These are phyloP conservation scores for Rissa tridactyla DNA, from an alignment of 2,113 vertebrate genomes.

Conservation along the genomic window DNA sequence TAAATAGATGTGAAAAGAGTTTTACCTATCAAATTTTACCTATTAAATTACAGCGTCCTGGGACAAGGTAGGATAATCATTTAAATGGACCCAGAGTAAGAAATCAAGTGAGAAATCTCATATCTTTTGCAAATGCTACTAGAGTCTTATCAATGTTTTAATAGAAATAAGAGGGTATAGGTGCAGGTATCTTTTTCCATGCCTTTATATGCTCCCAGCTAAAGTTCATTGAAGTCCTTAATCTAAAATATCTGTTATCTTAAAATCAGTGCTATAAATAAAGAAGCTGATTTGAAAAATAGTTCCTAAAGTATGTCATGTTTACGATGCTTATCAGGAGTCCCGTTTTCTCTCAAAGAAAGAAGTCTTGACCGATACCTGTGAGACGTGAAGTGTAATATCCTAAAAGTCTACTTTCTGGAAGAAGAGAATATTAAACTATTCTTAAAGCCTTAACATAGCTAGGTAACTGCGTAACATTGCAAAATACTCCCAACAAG, in stretches of 20 bases:
- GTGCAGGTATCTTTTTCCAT: background rate
- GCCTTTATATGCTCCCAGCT: background rate
- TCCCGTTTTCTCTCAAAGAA: background rate
- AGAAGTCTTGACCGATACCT: background rate
- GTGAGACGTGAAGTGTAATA: background rate
- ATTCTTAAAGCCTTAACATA: background rate
- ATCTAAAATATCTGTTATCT: background rate
- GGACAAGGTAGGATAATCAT: background rate
- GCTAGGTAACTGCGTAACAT: background rate
- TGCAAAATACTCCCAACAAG: slow-evolving; percentile 1
- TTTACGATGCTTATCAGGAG: background rate
- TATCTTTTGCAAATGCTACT: background rate
- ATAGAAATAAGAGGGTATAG: background rate
- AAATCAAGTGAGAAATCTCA: background rate
- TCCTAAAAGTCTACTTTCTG: background rate
- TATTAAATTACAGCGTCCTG: background rate
- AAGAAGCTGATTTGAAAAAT: background rate
- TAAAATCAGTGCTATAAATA: background rate
- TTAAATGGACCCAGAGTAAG: background rate
- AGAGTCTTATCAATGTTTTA: background rate
- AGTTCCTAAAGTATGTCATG: background rate
- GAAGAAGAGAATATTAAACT: background rate
- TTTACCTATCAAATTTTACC: background rate
- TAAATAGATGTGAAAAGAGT: background rate
- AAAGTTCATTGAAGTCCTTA: background rate